Percentiles rank a stretch among this genome's conserved stretches.
phyloP scores from a whole-genome alignment of 2,888 invertebrate genomes.

The Caenorhabditis sp. region DNA sequence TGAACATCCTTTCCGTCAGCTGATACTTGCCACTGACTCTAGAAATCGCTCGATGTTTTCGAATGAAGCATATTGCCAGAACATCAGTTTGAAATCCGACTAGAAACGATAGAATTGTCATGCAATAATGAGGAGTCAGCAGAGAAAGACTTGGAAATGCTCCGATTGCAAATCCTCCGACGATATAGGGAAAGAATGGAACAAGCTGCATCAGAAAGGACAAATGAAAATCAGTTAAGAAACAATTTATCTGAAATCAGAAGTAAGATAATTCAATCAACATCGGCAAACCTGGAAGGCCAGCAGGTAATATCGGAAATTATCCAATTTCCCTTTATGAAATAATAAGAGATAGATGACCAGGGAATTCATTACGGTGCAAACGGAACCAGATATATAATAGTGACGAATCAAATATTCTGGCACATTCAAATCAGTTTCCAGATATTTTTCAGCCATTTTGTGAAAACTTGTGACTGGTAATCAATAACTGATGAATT shows the following conservation, averaged over 20 bases:
- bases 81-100: constrained; percentile 20
- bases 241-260: constrained; percentile 17
- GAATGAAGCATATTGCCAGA: constrained; percentile 19
- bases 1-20: neutral
- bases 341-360: constrained; percentile 4
- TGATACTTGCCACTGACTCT: neutral
- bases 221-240: constrained; percentile 23
- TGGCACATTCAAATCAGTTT: neutral
- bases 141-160: neutral
- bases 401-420: constrained; percentile 24
- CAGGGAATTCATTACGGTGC: neutral
- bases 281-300: neutral
- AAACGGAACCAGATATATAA: constrained; percentile 8
- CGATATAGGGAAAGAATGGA: constrained; percentile 29
- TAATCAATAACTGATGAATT: no score
- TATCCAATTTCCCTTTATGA: constrained; percentile 22
- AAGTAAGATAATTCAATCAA: neutral
- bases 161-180: constrained; percentile 23
- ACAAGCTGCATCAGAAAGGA: constrained; percentile 41
- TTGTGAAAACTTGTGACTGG: neutral
- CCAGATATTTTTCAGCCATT: neutral
- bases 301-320: constrained; percentile 29
- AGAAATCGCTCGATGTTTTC: constrained; percentile 27
- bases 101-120: constrained; percentile 11
- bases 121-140: constrained; percentile 12